Conservation (phyloP, 2,888 invertebrate species). For the Liposcelis brunnea region DNA sequence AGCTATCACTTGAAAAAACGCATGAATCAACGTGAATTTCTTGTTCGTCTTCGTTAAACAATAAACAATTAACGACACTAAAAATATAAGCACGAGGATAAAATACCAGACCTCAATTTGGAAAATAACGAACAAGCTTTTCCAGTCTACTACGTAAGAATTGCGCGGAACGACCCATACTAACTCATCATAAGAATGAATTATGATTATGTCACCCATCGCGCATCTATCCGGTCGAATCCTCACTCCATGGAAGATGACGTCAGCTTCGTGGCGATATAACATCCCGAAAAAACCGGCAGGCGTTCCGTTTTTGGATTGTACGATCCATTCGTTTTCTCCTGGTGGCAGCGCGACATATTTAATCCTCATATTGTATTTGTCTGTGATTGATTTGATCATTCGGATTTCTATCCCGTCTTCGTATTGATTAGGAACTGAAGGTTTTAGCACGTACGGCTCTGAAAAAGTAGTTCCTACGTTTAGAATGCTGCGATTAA, state of each 20-base stretch:
- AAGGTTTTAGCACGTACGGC: neutral
- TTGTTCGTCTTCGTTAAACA: too few species aligned
- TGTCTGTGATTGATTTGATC: neutral
- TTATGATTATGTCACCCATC: neutral
- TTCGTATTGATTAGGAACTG: neutral
- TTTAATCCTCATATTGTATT: neutral
- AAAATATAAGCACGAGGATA: neutral
- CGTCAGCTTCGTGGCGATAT: neutral
- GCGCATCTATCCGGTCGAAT: too few species aligned
- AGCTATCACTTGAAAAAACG: too few species aligned
- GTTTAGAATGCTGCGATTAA: neutral
- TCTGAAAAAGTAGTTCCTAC: neutral
- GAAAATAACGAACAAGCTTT: neutral
- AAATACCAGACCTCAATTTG: neutral
- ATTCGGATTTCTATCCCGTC: slow-evolving; percentile 1
- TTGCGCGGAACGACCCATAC: neutral
- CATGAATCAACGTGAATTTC: too few species aligned
- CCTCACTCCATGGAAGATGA: neutral
- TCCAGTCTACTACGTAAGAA: neutral
- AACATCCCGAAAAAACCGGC: neutral
- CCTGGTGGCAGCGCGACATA: neutral
- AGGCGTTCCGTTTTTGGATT: neutral
- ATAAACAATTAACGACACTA: neutral
- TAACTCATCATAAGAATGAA: neutral
- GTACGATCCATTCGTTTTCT: neutral